These are phyloP conservation scores for Dasyornis broadbenti DNA, from an alignment of 2,113 vertebrate species.

Conservation along the genomic window DNA sequence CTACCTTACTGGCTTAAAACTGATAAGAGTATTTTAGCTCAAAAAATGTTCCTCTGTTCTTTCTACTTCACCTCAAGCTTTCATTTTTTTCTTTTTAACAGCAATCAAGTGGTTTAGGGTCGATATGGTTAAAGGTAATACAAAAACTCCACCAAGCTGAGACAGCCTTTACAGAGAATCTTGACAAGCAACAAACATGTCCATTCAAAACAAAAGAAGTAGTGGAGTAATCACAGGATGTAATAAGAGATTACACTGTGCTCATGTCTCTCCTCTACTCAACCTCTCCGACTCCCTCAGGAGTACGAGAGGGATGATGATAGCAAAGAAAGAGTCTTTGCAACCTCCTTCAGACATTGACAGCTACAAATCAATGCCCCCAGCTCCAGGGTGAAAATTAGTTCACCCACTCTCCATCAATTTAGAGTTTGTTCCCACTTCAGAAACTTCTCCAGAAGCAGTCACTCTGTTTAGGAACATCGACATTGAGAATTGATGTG, in stretches of 20 bases:
- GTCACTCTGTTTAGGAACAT: neutral
- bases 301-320: neutral
- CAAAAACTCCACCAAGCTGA: neutral
- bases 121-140: neutral
- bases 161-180: neutral
- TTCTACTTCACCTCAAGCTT: neutral
- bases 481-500: neutral
- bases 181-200: slow-evolving; percentile 1
- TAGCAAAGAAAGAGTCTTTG: neutral
- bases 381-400: neutral
- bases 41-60: neutral
- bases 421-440: neutral
- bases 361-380: slow-evolving; percentile 13
- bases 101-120: neutral
- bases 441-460: neutral
- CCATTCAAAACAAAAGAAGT: slow-evolving; percentile 15
- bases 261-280: neutral
- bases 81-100: neutral
- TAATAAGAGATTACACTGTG: slow-evolving; percentile 9
- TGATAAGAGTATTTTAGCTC: neutral
- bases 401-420: neutral
- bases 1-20: neutral
- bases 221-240: slow-evolving; percentile 5
- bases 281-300: neutral
- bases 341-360: neutral